A percentile compares a stretch with the other conserved stretches of the same genome.
phyloP scores from a whole-genome alignment of 2,888 invertebrate genomes.

The Salpingus planirostris region DNA sequence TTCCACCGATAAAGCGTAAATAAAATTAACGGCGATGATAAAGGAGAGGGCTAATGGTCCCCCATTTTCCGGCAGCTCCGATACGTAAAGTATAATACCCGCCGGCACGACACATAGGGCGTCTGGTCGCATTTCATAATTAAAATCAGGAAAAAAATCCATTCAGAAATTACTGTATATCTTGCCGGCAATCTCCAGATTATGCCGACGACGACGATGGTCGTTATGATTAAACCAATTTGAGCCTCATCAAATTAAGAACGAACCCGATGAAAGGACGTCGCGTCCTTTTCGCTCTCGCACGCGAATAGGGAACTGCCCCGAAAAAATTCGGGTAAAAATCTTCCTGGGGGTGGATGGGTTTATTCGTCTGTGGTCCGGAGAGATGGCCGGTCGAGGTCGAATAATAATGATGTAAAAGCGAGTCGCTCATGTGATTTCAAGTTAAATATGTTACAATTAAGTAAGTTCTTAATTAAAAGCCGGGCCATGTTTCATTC shows the following conservation, averaged over 20 bases:
- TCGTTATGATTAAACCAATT: slow-evolving; percentile 33
- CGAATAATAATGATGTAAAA: slow-evolving; percentile 19
- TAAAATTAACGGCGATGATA: too few species aligned
- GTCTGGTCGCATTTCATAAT: slow-evolving; percentile 22
- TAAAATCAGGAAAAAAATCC: slow-evolving; percentile 33
- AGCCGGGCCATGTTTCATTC: slow-evolving; percentile 34
- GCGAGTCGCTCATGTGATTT: slow-evolving; percentile 25
- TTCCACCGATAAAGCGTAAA: too few species aligned
- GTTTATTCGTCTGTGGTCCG: slow-evolving; percentile 15
- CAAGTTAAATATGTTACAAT: slow-evolving; percentile 22
- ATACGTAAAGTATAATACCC: too few species aligned
- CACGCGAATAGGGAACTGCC: too few species aligned
- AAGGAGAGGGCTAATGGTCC: too few species aligned
- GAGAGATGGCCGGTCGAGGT: too few species aligned
- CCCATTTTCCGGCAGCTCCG: too few species aligned
- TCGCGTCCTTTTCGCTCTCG: too few species aligned
- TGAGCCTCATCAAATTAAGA: slow-evolving; percentile 31
- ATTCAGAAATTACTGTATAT: slow-evolving; percentile 29
- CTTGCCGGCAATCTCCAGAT: slow-evolving; percentile 32
- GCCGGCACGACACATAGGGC: too few species aligned
- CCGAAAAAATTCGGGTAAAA: too few species aligned
- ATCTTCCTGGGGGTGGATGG: slow-evolving; percentile 14
- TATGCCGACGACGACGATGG: too few species aligned
- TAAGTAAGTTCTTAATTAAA: slow-evolving; percentile 33
- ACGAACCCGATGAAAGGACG: too few species aligned